These are phyloP conservation scores for Petrophora chlorosata DNA, from an alignment of 2,888 invertebrate genomes.

Conservation along the genomic window DNA sequence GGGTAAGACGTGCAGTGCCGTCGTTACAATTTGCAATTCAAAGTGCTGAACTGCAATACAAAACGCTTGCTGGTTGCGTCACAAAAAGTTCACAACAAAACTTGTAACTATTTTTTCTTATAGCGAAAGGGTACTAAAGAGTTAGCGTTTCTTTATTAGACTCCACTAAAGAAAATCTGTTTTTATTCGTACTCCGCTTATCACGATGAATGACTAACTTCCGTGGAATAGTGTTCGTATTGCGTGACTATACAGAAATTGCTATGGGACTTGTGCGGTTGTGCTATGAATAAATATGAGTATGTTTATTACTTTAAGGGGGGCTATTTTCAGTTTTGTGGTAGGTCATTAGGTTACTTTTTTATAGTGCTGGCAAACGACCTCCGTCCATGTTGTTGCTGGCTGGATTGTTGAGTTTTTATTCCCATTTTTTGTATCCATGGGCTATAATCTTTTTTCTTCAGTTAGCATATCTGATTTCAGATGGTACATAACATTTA, in stretches of 20 bases:
- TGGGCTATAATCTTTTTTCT: no score
- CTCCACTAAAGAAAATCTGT: slow-evolving; percentile 29
- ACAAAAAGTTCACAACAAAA: no score
- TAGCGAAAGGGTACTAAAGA: slow-evolving; percentile 19
- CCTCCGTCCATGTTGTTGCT: no score
- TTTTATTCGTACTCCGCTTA: slow-evolving; percentile 41
- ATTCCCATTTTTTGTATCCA: no score
- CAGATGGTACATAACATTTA: no score
- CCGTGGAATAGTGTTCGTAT: slow-evolving; percentile 43
- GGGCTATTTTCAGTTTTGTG: slow-evolving; percentile 15
- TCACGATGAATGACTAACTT: slow-evolving; percentile 46
- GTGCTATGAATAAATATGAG: slow-evolving; percentile 19
- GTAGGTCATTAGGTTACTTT: slow-evolving; percentile 11
- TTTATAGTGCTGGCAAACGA: no score
- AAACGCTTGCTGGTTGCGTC: no score
- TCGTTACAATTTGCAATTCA: no score
- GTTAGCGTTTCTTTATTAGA: slow-evolving; percentile 9
- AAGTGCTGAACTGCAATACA: no score
- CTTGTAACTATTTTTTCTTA: neutral
- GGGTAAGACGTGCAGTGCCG: no score
- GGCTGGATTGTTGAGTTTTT: no score
- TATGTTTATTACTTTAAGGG: slow-evolving; percentile 24
- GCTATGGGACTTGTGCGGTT: slow-evolving; percentile 23
- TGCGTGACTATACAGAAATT: slow-evolving; percentile 49
- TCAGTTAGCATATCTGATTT: no score